Evolutionary conservation across 2,888 invertebrate genomes (phyloP), one percentile per base, ranked within the genome.

Genomic region (Pheosia gnoma): DNA sequence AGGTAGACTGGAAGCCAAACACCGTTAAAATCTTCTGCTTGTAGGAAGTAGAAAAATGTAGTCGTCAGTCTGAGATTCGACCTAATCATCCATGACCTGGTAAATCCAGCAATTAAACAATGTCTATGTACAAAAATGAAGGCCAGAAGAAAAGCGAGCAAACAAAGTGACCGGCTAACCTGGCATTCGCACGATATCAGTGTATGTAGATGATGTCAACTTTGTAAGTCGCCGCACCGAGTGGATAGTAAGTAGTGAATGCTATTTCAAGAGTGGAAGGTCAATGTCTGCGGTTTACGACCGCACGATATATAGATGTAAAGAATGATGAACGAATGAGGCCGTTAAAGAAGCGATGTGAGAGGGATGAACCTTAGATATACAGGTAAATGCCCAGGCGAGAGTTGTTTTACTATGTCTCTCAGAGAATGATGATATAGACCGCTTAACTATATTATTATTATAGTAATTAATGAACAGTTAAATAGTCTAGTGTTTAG

Each of bases 231-330:
- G 54, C 38, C 9, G 39, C 2, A n/a, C 55, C 39, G 11, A 80
- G 75, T 68, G 66, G 75, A 80, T 74, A 79, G 74, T 80, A 78
- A 79, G 74, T 80, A 78, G 80, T 78, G 75, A 74, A 75, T 68
- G 81, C 84, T 89, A 89, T 88, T 87, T 84, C 73, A 72, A 83
- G 81, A 77, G 58, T 64, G 78, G 85, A 87, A 89, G 90, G 90
- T 90, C 90, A 90, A 89, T 89, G 90, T 88, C 88, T 89, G 86
- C 79, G 78, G 81, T 81, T 78, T 79, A 77, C 76, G 75, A 78
- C 75, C 79, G 81, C 80, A 74, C 72, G 65, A 52, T 54, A 37
- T 53, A 60, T 58, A 67, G 45, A 60, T 58, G 60, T 58, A 55
- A 63, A 63, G 61, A 63, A 65, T 68, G 60, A 67, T 63, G 53